These are phyloP conservation scores for Mystacornis crossleyi DNA, from an alignment of 2,113 vertebrate species.

Conservation along the genomic window DNA sequence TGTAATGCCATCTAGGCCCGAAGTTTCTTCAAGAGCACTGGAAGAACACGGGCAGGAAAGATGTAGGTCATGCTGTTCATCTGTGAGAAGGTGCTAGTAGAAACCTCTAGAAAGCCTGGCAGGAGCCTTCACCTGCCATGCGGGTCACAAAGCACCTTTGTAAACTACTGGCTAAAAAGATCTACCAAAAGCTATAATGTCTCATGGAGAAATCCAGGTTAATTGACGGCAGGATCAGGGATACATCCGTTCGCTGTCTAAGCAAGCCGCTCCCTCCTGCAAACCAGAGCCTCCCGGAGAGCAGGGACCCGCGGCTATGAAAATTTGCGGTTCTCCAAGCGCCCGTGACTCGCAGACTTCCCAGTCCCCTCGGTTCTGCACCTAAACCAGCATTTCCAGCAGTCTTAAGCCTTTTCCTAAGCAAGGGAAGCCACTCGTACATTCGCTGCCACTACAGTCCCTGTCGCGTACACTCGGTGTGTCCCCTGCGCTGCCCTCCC, in stretches of 20 bases:
- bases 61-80: not conserved
- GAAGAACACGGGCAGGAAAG: not conserved
- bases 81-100: not conserved
- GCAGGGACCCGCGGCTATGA: not conserved
- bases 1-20: not conserved
- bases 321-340: not conserved
- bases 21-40: not conserved
- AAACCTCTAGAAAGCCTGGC: not conserved
- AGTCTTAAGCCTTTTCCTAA: not conserved
- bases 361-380: not conserved
- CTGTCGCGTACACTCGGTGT: fast-evolving
- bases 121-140: not conserved
- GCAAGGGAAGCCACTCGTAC: not conserved
- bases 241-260: fast-evolving
- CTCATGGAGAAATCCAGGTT: not conserved
- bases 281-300: not conserved
- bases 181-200: not conserved
- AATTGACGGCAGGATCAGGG: not conserved
- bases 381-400: not conserved
- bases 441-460: fast-evolving
- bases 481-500: not conserved
- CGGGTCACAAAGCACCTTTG: not conserved
- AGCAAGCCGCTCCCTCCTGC: not conserved
- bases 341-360: not conserved
- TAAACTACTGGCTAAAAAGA: not conserved